Base-by-base conservation (phyloP, 1,140 invertebrate species). In the Pteromalus puparum region DNA sequence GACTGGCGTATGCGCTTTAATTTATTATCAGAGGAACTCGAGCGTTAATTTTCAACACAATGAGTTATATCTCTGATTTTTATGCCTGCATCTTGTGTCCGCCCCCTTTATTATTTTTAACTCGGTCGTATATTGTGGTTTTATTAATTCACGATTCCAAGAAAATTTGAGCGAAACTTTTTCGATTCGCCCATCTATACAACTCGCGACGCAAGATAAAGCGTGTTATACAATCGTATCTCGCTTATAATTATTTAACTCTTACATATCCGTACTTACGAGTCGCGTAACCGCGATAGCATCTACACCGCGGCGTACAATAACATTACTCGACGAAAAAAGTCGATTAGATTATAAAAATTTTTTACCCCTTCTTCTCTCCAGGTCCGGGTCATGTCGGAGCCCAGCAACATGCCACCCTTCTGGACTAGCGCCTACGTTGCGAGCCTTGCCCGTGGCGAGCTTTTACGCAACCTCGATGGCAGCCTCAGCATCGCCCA, bases 391-490 rank as follows among this genome's bases (percentile, higher is more conserved):
- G 95, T 98, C 28, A 98, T 99, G 97, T 97, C 97, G 0, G 98
- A 99, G 89, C 97, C 97, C 0, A 98, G 97, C 24, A 97, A 98
- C 89, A 96, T 97, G 75, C 98, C 98, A 1, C 98, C 98, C 0
- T 93, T 95, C 79, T 97, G 97, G 97, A 96, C 95, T 48, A 93
- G 95, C 70, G 95, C 95, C 82, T 96, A 96, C 89, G 92, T 96
- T 30, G 94, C 95, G 15, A 95, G 95, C 87, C 93, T 96, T 28
- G 95, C 95, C 18, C 93, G 42, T 0, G 48, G 53, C 3, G 70
- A 70, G 1, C 5, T 83, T 4, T 82, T 82, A 38, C 38, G 30
- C 26, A 65, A 65, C 24, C 38, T 73, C 0, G 84, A 82, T 2
- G 38, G 42, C 12, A 53, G 73, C 26, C 67, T 77, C 26, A 65